These are phyloP conservation scores for Gymnorhina tibicen DNA, from an alignment of 2,113 vertebrate genomes.

Conservation along the genomic window DNA sequence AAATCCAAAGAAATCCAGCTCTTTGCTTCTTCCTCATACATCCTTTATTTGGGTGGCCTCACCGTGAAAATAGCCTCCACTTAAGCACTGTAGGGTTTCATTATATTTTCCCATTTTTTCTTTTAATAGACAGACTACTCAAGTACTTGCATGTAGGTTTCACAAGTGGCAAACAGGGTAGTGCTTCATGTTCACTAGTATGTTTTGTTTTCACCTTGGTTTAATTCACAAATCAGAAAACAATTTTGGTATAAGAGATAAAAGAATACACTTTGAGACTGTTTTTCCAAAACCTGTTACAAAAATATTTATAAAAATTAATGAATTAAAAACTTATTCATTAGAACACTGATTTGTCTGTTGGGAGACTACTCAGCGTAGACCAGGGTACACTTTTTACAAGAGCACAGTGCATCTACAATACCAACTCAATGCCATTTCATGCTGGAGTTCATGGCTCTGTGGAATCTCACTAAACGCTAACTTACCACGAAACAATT, in stretches of 20 bases:
- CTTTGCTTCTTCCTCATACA: not conserved
- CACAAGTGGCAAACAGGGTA: not conserved
- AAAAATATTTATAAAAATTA: not conserved
- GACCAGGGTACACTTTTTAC: not conserved
- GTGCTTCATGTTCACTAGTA: not conserved
- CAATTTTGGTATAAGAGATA: not conserved
- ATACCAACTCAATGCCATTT: not conserved
- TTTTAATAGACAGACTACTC: not conserved
- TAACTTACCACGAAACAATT: not conserved
- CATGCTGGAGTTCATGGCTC: not conserved
- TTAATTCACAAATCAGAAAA: not conserved
- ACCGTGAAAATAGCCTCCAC: not conserved
- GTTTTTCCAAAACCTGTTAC: not conserved
- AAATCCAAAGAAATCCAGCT: not conserved
- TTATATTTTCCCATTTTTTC: not conserved
- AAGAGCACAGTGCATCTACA: not conserved
- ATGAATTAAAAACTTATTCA: not conserved
- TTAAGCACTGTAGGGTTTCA: not conserved
- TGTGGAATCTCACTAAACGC: not conserved
- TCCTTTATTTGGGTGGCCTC: not conserved
- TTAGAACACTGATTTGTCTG: not conserved
- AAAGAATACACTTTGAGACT: not conserved
- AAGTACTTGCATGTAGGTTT: not conserved
- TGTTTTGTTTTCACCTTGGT: not conserved
- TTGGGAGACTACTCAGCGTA: not conserved